A percentile compares a stretch with the other conserved stretches of the same genome.
Evolutionary conservation across 2,888 invertebrate genomes (phyloP).

Genomic region (Bedellia somnulentella): DNA sequence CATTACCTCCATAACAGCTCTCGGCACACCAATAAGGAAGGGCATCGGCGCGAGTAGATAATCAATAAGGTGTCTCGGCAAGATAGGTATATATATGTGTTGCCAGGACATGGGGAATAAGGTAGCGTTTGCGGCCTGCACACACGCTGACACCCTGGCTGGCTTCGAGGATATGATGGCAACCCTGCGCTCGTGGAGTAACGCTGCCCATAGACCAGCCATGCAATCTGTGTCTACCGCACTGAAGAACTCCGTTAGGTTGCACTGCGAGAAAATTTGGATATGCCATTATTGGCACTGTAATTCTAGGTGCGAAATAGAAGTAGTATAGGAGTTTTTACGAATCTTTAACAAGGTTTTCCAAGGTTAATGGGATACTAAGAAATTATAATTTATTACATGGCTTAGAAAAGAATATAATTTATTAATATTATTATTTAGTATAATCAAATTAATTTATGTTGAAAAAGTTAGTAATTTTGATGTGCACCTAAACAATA

Average conservation of each 20-base stretch:
- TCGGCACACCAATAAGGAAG: slow-evolving; percentile 93
- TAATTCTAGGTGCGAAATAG: too few species aligned
- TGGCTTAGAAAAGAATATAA: too few species aligned
- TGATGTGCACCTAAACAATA: too few species aligned
- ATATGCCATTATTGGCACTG: too few species aligned
- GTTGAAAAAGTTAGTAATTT: too few species aligned
- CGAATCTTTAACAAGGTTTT: too few species aligned
- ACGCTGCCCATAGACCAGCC: slow-evolving; percentile 93
- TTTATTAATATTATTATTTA: too few species aligned
- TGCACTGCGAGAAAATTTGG: slow-evolving; percentile 68
- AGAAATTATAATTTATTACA: too few species aligned
- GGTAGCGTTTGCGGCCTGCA: slow-evolving; percentile 91
- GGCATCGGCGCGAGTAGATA: slow-evolving; percentile 97
- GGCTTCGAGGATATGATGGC: slow-evolving; percentile 89
- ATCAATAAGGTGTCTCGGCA: slow-evolving; percentile 87
- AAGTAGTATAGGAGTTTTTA: too few species aligned
- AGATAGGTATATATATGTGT: slow-evolving; percentile 95
- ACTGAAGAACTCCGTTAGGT: slow-evolving; percentile 96
- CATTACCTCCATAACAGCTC: slow-evolving; percentile 77
- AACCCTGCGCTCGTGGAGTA: slow-evolving; percentile 92
- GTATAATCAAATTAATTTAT: too few species aligned
- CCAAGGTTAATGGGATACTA: too few species aligned
- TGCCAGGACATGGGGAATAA: slow-evolving; percentile 99
- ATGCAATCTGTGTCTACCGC: slow-evolving; percentile 94
- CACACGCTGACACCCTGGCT: slow-evolving; percentile 87